Evolutionary conservation across 2,888 invertebrate genomes (phyloP).

Genomic region (Leptinotarsa peninsularis): DNA sequence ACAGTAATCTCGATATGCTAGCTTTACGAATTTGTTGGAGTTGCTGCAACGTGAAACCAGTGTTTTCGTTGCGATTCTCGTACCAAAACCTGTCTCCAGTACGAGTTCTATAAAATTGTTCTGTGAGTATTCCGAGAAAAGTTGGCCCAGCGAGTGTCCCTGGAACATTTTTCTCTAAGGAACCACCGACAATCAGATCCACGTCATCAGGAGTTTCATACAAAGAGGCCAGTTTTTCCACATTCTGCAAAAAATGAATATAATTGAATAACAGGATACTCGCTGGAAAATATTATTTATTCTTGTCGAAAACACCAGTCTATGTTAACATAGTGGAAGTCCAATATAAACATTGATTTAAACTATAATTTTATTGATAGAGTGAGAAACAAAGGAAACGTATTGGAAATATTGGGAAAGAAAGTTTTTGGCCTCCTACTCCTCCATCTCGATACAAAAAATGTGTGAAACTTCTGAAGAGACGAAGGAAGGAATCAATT

Average conservation of each 20-base stretch:
- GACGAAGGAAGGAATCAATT: too few species aligned
- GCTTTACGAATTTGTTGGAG: slow-evolving; percentile 80
- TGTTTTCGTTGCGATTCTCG: slow-evolving; percentile 72
- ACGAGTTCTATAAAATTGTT: slow-evolving; percentile 84
- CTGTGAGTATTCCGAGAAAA: slow-evolving; percentile 85
- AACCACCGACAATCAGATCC: slow-evolving; percentile 87
- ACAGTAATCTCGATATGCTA: slow-evolving; percentile 81
- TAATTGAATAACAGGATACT: too few species aligned
- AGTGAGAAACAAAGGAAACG: too few species aligned
- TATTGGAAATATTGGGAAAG: too few species aligned
- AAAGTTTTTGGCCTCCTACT: too few species aligned
- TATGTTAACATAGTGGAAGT: too few species aligned
- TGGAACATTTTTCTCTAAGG: slow-evolving; percentile 80
- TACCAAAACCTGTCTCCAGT: slow-evolving; percentile 89
- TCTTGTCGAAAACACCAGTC: neutral
- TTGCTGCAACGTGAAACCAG: slow-evolving; percentile 78
- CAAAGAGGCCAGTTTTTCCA: slow-evolving; percentile 72
- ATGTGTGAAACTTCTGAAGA: too few species aligned
- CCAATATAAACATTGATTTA: too few species aligned
- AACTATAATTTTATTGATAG: too few species aligned
- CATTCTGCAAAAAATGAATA: slow-evolving; percentile 68
- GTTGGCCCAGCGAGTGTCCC: slow-evolving; percentile 87
- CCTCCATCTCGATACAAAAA: too few species aligned
- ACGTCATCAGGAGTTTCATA: slow-evolving; percentile 84
- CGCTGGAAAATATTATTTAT: neutral